phyloP scores from a whole-genome alignment of 2,113 vertebrate species.

The Rhagologus leucostigma region DNA sequence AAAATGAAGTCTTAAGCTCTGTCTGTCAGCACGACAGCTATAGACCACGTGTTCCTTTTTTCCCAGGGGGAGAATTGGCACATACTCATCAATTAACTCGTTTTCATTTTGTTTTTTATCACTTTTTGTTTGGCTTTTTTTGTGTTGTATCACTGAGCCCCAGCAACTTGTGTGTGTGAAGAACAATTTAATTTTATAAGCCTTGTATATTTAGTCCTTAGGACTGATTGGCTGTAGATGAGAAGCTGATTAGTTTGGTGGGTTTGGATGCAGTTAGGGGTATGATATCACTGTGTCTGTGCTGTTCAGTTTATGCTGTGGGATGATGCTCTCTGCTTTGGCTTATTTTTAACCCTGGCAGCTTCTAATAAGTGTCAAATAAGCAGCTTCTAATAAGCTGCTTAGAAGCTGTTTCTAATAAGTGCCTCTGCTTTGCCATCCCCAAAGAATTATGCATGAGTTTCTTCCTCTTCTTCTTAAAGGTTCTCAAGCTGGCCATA shows the following conservation, averaged over 20 bases:
- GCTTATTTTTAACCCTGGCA: constrained; percentile 44
- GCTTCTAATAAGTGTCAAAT: constrained; percentile 21
- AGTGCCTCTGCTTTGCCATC: not conserved
- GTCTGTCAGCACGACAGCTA: not conserved
- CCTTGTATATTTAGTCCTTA: not conserved
- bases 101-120: not conserved
- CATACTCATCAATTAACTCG: not conserved
- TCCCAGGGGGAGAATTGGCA: not conserved
- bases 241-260: not conserved
- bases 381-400: constrained; percentile 43
- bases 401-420: not conserved
- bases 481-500: not conserved
- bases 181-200: not conserved
- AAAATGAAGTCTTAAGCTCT: not conserved
- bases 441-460: not conserved
- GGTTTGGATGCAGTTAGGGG: not conserved
- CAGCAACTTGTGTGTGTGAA: not conserved
- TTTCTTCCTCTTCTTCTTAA: not conserved
- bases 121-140: not conserved
- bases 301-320: not conserved
- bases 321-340: not conserved
- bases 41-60: not conserved
- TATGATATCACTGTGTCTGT: not conserved
- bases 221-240: not conserved
- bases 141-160: not conserved